These are phyloP conservation scores for Drosophila melanica DNA, from an alignment of 1,140 invertebrate genomes.

Conservation along the genomic window DNA sequence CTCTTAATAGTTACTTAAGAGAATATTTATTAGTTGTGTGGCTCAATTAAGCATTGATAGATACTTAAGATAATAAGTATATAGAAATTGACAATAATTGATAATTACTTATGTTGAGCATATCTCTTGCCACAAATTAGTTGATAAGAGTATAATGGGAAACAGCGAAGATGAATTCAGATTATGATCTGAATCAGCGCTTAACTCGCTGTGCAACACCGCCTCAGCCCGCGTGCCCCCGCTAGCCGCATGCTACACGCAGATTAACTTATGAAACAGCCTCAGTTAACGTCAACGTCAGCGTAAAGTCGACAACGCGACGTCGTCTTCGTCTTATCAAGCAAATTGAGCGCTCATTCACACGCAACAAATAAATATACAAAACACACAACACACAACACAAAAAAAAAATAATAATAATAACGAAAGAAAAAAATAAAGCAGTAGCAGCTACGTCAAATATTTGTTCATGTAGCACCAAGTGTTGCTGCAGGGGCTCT, in stretches of 20 bases:
- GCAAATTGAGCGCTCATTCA: conserved; percentile 74
- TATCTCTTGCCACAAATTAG: not conserved
- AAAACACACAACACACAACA: conserved; percentile 15
- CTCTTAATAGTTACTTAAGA: too few relatives aligned
- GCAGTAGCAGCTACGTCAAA: conserved; percentile 35
- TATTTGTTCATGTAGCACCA: conserved; percentile 57
- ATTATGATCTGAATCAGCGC: not conserved
- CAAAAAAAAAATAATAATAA: conserved; percentile 1
- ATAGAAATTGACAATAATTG: not conserved
- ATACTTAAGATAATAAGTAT: not conserved
- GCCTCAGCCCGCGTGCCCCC: too few relatives aligned
- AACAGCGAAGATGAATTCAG: not conserved
- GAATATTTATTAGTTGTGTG: too few relatives aligned
- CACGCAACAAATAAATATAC: conserved; percentile 73
- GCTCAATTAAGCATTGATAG: too few relatives aligned
- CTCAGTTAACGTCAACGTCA: conserved; percentile 52
- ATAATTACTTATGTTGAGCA: not conserved
- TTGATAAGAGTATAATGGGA: not conserved
- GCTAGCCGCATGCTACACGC: not conserved
- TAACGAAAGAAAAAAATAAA: not conserved
- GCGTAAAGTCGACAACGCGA: conserved; percentile 36
- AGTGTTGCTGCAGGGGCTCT: conserved; percentile 42
- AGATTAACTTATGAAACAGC: conserved; percentile 41
- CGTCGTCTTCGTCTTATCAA: conserved; percentile 61
- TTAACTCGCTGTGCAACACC: not conserved